Conservation (phyloP, 2,797 vertebrate genomes). For the Leptoclinus maculatus region DNA sequence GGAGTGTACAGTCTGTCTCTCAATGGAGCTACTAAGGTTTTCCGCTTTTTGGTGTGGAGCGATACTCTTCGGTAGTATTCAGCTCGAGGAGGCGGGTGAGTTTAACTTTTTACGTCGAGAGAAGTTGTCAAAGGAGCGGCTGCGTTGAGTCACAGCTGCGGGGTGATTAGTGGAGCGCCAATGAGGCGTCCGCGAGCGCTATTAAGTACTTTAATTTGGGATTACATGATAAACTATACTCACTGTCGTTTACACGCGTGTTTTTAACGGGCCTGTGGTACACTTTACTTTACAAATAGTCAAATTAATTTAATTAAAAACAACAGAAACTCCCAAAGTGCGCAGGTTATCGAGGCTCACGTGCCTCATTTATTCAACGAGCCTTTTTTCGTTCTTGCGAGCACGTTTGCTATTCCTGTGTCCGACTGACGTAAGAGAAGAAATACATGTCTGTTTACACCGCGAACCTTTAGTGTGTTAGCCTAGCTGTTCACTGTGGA, state of each 20-base stretch:
- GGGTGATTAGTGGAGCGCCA: not conserved
- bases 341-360: not conserved
- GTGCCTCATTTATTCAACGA: not conserved
- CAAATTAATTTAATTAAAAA: not conserved
- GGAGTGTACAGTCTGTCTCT: constrained; percentile 40
- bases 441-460: not conserved
- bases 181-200: not conserved
- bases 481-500: not conserved
- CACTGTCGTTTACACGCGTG: not conserved
- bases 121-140: constrained; percentile 5
- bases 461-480: not conserved
- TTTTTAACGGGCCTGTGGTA: not conserved
- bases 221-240: not conserved
- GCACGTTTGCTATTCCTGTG: not conserved
- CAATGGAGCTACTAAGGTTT: constrained; percentile 78
- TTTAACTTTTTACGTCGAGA: constrained; percentile 10
- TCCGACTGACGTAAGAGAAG: not conserved
- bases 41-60: constrained; percentile 78
- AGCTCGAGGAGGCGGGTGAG: constrained; percentile 72
- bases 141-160: not conserved
- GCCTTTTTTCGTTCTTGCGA: not conserved
- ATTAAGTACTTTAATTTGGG: not conserved
- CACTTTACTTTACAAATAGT: not conserved
- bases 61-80: constrained; percentile 62
- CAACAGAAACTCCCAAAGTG: not conserved